Evolutionary conservation across 2,888 invertebrate genomes (phyloP).

Genomic region (Polia nebulosa): DNA sequence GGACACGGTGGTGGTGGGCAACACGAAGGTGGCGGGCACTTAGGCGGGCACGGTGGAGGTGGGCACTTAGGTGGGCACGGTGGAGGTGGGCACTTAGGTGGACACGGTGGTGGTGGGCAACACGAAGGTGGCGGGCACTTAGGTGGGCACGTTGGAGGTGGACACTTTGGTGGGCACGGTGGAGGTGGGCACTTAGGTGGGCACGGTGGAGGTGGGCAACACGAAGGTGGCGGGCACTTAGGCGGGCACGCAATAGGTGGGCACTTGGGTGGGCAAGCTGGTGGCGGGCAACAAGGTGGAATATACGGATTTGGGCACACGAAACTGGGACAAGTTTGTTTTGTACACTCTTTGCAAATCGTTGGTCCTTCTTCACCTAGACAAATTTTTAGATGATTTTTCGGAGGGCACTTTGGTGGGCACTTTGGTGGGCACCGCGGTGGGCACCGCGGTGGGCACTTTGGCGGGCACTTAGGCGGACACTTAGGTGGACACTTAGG

Average conservation of each 20-base stretch:
- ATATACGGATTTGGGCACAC: constrained; percentile 4
- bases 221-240: background rate
- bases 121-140: background rate
- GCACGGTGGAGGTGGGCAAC: background rate
- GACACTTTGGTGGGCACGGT: background rate
- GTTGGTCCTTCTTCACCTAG: constrained; percentile 11
- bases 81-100: background rate
- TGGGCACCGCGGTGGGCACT: background rate
- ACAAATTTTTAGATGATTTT: constrained; percentile 16
- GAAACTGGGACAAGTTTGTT: constrained; percentile 7
- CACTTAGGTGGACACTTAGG: background rate
- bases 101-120: constrained; percentile 2
- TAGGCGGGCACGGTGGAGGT: background rate
- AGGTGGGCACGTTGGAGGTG: background rate
- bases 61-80: background rate
- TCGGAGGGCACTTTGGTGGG: background rate
- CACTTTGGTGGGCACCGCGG: background rate
- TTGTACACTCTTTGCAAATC: constrained; percentile 20
- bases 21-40: background rate
- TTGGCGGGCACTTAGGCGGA: background rate
- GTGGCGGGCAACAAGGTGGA: constrained; percentile 1
- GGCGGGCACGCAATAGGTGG: background rate
- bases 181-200: background rate
- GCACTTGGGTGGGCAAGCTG: background rate
- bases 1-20: background rate